Evolutionary conservation across 2,888 invertebrate species (phyloP), one percentile per base, ranked within the genome.

Genomic region (Heteropelma amictum): DNA sequence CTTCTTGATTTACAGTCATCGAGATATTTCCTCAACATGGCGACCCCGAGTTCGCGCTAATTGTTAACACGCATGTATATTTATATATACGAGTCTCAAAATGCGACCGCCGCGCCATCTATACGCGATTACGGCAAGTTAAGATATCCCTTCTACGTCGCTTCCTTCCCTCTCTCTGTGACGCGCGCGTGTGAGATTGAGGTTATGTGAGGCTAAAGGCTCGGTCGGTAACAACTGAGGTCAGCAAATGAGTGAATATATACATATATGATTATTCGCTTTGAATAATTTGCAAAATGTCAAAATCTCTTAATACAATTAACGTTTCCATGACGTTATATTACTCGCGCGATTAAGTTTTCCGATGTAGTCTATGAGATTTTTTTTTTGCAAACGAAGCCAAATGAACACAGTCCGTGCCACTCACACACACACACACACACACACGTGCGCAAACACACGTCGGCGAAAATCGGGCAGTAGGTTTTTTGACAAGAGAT

Each of bases 1-100:
- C 84, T 80, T 81, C 82, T 79, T 80, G 83, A 84, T 86, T 86
- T 84, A 81, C 79, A 77, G 80, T 79, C 82, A 77, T 78, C 80
- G 81, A 82, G 82, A 81, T 81, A 82, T 80, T 83, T 82, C 79
- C 76, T 79, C 79, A 87, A 88, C 85, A 88, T 88, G 88, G 88
- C 87, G 84, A 81, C 84, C 77, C 75, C 68, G 58, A 28, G 80
- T 86, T 84, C 85, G 85, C 87, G 87, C 87, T 76, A 76, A 76
- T 76, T 76, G 72, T 72, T 67, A 71, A 63, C 67, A 72, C 71
- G 65, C 71, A n/a, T 76, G 49, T 61, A 68, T 38, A 45, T 56
- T 3, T 63, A 19, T 56, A 56, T 58, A 58, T 47, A 68, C 45
- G 28, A 10, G 2, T 23, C 21, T 38, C 14, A 8, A 23, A 17